Evolutionary conservation across 1,140 invertebrate species (phyloP).

Genomic region (Antheraea pernyi): DNA sequence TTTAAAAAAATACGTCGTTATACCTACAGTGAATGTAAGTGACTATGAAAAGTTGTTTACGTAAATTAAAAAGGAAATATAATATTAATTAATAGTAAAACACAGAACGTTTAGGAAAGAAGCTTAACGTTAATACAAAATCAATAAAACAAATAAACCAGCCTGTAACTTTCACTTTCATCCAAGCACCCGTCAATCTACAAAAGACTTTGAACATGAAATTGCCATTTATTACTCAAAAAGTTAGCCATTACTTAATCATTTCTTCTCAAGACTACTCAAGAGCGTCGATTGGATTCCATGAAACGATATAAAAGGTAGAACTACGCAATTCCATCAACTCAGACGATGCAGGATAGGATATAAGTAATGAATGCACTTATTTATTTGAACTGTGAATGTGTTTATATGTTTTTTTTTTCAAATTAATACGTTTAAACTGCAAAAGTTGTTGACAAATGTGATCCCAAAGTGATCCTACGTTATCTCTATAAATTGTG

Average conservation of each 20-base stretch:
- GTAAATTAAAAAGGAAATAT: background rate
- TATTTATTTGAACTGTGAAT: too few species aligned
- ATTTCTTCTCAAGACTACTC: background rate
- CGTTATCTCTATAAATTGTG: too few species aligned
- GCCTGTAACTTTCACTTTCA: background rate
- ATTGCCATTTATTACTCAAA: slow-evolving; percentile 5
- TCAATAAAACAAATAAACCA: background rate
- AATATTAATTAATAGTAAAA: background rate
- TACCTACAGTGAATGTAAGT: background rate
- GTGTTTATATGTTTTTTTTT: too few species aligned
- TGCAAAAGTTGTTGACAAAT: too few species aligned
- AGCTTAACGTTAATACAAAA: background rate
- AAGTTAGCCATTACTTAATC: slow-evolving; percentile 2
- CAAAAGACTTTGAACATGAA: slow-evolving; percentile 1
- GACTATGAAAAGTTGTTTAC: background rate
- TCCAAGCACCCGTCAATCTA: background rate
- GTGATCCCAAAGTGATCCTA: too few species aligned
- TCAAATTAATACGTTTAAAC: too few species aligned
- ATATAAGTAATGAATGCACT: too few species aligned
- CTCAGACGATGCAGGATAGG: slow-evolving; percentile 25
- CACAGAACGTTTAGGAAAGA: background rate
- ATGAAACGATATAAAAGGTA: slow-evolving; percentile 10
- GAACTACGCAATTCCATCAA: slow-evolving; percentile 32
- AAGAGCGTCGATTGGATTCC: background rate
- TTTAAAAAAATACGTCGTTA: background rate